These are phyloP conservation scores for Pseudococcus viburni DNA, from an alignment of 2,888 invertebrate genomes.

Conservation along the genomic window DNA sequence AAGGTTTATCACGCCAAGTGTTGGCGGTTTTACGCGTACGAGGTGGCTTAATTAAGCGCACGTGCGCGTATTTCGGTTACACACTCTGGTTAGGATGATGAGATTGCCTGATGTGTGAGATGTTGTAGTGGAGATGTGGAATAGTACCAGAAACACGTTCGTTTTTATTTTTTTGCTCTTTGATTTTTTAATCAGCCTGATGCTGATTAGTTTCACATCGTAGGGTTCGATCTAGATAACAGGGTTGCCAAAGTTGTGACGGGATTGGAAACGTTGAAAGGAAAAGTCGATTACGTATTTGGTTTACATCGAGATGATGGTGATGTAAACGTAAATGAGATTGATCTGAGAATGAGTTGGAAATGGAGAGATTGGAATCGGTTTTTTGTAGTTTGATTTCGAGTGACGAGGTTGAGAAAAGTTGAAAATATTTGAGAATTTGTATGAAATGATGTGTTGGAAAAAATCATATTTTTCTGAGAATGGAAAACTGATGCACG, in stretches of 20 bases:
- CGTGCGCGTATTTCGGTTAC: not conserved
- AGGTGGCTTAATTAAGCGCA: not conserved
- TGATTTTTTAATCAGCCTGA: not conserved
- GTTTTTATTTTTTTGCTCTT: not conserved
- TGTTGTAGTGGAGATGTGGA: not conserved
- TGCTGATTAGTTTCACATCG: not conserved
- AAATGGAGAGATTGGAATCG: no score
- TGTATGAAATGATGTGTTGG: no score
- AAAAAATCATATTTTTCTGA: no score
- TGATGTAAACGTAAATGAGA: no score
- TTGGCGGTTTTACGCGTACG: not conserved
- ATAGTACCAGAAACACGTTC: not conserved
- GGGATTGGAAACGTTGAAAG: not conserved
- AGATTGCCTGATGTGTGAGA: not conserved
- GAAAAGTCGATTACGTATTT: no score
- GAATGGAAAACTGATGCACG: no score
- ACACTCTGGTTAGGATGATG: slow-evolving; percentile 17
- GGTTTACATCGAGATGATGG: no score
- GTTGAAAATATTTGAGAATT: no score
- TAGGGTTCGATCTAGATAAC: not conserved
- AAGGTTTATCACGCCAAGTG: not conserved
- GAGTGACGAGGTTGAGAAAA: no score
- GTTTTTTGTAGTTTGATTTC: no score
- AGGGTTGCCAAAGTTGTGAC: not conserved
- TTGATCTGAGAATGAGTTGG: no score